phyloP scores from a whole-genome alignment of 2,113 vertebrate genomes.

The Hippocampus comes region DNA sequence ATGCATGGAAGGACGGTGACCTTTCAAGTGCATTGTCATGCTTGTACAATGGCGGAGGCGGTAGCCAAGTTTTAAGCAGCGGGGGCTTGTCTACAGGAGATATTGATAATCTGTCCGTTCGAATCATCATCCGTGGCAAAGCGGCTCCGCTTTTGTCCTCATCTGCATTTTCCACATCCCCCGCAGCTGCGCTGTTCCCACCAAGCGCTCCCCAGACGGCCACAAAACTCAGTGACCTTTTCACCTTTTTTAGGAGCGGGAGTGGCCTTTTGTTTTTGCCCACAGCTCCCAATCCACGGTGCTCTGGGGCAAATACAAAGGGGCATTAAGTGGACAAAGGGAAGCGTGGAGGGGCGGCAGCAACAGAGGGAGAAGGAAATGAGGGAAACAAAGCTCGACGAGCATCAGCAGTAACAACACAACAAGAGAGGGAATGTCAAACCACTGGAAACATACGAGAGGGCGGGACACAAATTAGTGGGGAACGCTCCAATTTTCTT shows the following conservation, averaged over 20 bases:
- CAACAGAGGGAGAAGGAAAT: slow-evolving; percentile 36
- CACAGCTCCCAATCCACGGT: slow-evolving; percentile 47
- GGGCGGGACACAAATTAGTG: neutral
- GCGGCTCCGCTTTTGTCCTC: slow-evolving; percentile 17
- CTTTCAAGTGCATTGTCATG: slow-evolving; percentile 9
- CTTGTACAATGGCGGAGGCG: neutral
- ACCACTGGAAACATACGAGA: slow-evolving; percentile 34
- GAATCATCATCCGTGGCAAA: neutral
- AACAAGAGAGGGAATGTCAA: slow-evolving; percentile 42
- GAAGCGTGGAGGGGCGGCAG: slow-evolving; percentile 42
- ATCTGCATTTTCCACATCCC: slow-evolving; percentile 11
- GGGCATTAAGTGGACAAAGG: slow-evolving; percentile 68
- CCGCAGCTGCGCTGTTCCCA: slow-evolving; percentile 10
- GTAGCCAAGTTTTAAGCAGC: slow-evolving; percentile 14
- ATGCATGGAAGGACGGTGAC: slow-evolving; percentile 10
- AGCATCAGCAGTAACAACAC: slow-evolving; percentile 60
- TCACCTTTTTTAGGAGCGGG: slow-evolving; percentile 37
- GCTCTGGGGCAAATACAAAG: slow-evolving; percentile 56
- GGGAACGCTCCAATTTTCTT: neutral
- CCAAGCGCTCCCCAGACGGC: slow-evolving; percentile 18
- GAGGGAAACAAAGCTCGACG: slow-evolving; percentile 40
- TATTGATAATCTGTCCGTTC: slow-evolving; percentile 16
- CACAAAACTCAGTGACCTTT: slow-evolving; percentile 50
- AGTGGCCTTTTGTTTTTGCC: slow-evolving; percentile 56
- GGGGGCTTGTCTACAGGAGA: slow-evolving; percentile 20